phyloP scores from a whole-genome alignment of 2,113 vertebrate species.

The Scortum barcoo region DNA sequence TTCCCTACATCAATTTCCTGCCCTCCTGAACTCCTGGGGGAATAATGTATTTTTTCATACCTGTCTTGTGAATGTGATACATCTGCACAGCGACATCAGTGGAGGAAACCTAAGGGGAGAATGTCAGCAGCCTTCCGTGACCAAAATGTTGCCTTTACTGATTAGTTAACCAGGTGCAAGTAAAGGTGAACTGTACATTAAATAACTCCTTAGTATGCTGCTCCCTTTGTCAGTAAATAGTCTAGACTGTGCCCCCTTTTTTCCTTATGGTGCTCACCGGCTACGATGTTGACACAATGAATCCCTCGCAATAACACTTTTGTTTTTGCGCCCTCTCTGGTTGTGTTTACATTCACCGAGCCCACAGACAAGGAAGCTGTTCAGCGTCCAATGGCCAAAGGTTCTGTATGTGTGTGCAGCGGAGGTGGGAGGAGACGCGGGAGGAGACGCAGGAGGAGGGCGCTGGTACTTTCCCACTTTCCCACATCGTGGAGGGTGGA shows the following conservation, averaged over 20 bases:
- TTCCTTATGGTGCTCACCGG: slow-evolving; percentile 37
- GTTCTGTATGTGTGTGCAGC: slow-evolving; percentile 42
- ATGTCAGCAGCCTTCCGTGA: slow-evolving; percentile 76
- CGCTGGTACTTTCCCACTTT: slow-evolving; percentile 45
- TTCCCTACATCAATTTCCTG: slow-evolving; percentile 63
- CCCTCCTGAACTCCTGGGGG: slow-evolving; percentile 5
- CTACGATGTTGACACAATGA: slow-evolving; percentile 82
- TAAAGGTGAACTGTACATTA: slow-evolving; percentile 78
- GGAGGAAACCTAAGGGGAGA: slow-evolving; percentile 62
- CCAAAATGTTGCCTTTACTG: slow-evolving; percentile 76
- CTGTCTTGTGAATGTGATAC: slow-evolving; percentile 31
- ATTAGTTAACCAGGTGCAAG: slow-evolving; percentile 77
- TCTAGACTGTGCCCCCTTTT: slow-evolving; percentile 76
- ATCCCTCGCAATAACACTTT: slow-evolving; percentile 85
- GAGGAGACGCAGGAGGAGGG: slow-evolving; percentile 39
- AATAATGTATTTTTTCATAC: slow-evolving; percentile 65
- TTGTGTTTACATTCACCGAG: slow-evolving; percentile 84
- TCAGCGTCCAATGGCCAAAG: slow-evolving; percentile 69
- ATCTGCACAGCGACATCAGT: slow-evolving; percentile 59
- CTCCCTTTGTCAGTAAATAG: slow-evolving; percentile 82
- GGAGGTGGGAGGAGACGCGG: slow-evolving; percentile 46
- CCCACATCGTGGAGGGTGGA: slow-evolving; percentile 42
- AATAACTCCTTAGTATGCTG: slow-evolving; percentile 67
- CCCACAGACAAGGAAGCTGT: slow-evolving; percentile 80
- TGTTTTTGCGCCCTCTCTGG: slow-evolving; percentile 85